Conservation (phyloP, 2,797 vertebrate genomes). For the Podarcis siculus region DNA sequence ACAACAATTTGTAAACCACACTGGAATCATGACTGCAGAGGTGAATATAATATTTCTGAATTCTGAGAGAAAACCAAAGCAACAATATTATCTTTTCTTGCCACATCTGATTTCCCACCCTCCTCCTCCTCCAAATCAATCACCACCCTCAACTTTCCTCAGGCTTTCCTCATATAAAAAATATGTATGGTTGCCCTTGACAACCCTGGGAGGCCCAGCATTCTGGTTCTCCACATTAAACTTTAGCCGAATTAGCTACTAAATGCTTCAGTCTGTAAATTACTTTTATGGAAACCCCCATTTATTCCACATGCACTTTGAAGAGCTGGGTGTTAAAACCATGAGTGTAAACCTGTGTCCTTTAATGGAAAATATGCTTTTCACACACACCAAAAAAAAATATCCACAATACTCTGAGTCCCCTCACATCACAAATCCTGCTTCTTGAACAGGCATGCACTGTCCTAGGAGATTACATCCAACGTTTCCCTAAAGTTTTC, state of each 20-base stretch:
- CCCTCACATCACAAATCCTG: background rate
- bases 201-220: background rate
- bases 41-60: background rate
- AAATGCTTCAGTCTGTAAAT: background rate
- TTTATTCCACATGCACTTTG: background rate
- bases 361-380: slow-evolving; percentile 23
- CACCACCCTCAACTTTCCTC: background rate
- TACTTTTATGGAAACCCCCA: background rate
- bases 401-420: background rate
- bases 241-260: background rate
- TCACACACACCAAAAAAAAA: background rate
- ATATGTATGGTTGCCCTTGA: background rate
- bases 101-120: background rate
- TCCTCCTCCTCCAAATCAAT: background rate
- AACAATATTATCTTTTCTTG: background rate
- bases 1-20: background rate
- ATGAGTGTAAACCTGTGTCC: fast-evolving
- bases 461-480: background rate
- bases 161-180: background rate
- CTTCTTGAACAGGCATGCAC: slow-evolving; percentile 8
- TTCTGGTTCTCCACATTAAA: background rate
- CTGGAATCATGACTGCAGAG: background rate
- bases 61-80: background rate
- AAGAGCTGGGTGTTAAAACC: background rate
- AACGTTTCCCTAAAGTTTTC: slow-evolving; percentile 24